phyloP scores from a whole-genome alignment of 2,113 vertebrate genomes.

The Sorex fumeus region DNA sequence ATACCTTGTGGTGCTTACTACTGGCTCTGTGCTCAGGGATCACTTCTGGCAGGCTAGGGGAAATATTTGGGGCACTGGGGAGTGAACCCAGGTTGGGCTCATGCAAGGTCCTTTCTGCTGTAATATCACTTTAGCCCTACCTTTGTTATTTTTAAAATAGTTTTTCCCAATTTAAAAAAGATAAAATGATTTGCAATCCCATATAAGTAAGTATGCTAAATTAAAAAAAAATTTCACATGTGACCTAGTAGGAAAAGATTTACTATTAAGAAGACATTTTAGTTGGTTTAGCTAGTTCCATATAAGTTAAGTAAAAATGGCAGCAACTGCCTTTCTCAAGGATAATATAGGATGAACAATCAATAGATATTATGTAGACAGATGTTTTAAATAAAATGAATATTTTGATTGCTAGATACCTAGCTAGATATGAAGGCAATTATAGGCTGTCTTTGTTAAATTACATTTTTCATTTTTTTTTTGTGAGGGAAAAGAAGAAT shows the following conservation, averaged over 20 bases:
- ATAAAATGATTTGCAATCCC: constrained; percentile 82
- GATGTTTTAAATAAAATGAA: constrained; percentile 92
- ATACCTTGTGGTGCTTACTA: too few species aligned
- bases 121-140: too few species aligned
- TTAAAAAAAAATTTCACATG: constrained; percentile 71
- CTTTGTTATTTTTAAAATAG: constrained; percentile 69
- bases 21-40: too few species aligned
- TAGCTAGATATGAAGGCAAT: constrained; percentile 91
- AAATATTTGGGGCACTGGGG: too few species aligned
- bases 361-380: constrained; percentile 89
- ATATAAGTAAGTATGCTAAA: constrained; percentile 86
- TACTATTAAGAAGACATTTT: constrained; percentile 86
- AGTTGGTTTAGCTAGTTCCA: constrained; percentile 81
- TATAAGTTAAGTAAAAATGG: constrained; percentile 89
- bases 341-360: constrained; percentile 86
- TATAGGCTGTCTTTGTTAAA: constrained; percentile 91
- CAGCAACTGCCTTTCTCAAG: constrained; percentile 87
- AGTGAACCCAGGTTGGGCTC: too few species aligned
- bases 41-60: too few species aligned
- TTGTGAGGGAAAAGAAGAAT: constrained; percentile 85
- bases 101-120: too few species aligned
- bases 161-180: constrained; percentile 83
- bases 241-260: constrained; percentile 83
- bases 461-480: constrained; percentile 90
- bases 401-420: constrained; percentile 91